phyloP scores from a whole-genome alignment of 2,797 vertebrate genomes.

The Acanthopagrus latus region DNA sequence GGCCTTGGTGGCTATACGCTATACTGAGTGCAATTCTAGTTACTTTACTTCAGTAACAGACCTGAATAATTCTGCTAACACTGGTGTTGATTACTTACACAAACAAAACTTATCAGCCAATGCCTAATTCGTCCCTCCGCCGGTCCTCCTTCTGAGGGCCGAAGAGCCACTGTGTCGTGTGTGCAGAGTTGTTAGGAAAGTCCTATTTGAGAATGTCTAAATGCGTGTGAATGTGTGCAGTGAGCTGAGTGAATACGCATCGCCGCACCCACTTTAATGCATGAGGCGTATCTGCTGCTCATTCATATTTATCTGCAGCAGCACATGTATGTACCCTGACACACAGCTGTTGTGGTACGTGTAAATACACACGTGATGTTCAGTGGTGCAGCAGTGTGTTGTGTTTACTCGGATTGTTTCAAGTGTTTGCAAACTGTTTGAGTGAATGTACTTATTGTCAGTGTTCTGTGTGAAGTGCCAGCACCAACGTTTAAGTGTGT shows the following conservation, averaged over 20 bases:
- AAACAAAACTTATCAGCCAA: constrained; percentile 8
- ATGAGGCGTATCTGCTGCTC: constrained; percentile 62
- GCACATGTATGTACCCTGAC: constrained; percentile 41
- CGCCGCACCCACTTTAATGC: constrained; percentile 64
- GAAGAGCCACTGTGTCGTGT: constrained; percentile 35
- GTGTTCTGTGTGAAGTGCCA: constrained; percentile 28
- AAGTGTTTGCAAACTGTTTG: constrained; percentile 65
- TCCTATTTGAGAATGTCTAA: constrained; percentile 52
- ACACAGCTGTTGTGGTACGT: constrained; percentile 55
- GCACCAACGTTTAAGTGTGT: not conserved
- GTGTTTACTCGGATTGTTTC: constrained; percentile 13
- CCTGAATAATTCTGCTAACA: not conserved
- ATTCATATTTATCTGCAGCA: constrained; percentile 72
- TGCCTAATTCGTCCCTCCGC: constrained; percentile 4
- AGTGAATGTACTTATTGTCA: constrained; percentile 18
- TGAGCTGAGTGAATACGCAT: constrained; percentile 71
- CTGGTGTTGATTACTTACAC: not conserved
- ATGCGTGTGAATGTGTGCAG: constrained; percentile 70
- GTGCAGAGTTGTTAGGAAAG: constrained; percentile 56
- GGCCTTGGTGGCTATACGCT: too few species aligned
- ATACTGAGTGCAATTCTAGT: too few species aligned
- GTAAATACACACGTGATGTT: constrained; percentile 8
- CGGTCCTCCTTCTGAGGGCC: not conserved
- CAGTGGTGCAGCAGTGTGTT: not conserved
- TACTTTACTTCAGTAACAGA: not conserved